Evolutionary conservation across 2,113 vertebrate genomes (phyloP), one percentile per base, ranked within the genome.

Genomic region (Aleadryas rufinucha): DNA sequence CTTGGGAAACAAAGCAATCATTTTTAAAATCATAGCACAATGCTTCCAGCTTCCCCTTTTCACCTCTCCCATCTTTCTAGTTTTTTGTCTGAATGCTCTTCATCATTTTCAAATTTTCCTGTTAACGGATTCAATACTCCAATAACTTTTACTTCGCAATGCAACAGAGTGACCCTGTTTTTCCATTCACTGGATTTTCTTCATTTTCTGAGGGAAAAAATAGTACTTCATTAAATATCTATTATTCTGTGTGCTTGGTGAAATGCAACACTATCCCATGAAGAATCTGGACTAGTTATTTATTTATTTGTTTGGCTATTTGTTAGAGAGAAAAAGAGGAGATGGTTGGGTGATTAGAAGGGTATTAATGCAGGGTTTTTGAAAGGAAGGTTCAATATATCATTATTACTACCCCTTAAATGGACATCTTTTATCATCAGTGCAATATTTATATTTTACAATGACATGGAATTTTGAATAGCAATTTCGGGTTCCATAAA

Each of bases 51-150:
- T 90, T 94, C 37, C 52, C 60, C 57, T 60, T 96, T 97, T 95
- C 87, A 97, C 92, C 90, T 97, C 81, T 95, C 45, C 18, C 92
- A 96, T 72, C 64, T 93, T 97, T 96, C 82, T 84, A 59, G 59
- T 92, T 97, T 96, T 68, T 94, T 96, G 80, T 97, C 84, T 97
- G 94, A 97, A 97, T 91, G 82, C 77, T 89, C 66, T 94, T 98
- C 95, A 97, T 96, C 52, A 94, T 97, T 97, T 98, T 96, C 84
- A 96, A 93, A 96, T 97, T 97, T 97, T 96, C 91, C 71, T 97
- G 97, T 95, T 91, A 71, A 47, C 1, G 2, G 50, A 94, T 97
- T 97, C 92, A 97, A 87, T 88, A 87, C 64, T 91, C 91, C 95
- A 96, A 87, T 95, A 95, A 84, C 89, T 93, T 93, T 97, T 94